These are phyloP conservation scores for Poecilia wingei DNA, from an alignment of 2,797 vertebrate species.

Conservation along the genomic window DNA sequence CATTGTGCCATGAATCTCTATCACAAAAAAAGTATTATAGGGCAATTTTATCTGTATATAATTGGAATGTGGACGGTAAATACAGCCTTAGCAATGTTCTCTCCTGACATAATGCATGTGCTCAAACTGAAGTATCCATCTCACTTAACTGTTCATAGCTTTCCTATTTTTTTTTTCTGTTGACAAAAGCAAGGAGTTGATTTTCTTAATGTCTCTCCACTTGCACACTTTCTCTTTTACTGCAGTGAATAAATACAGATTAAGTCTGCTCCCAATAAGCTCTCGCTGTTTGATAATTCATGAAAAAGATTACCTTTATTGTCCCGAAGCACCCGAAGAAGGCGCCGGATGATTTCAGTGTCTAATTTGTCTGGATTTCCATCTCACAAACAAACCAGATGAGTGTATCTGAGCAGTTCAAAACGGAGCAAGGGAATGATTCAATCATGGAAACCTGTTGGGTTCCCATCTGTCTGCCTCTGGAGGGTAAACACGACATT, in stretches of 20 bases:
- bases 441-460: slow-evolving; percentile 61
- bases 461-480: slow-evolving; percentile 74
- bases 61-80: slow-evolving; percentile 46
- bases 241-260: background rate
- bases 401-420: slow-evolving; percentile 7
- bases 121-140: slow-evolving; percentile 62
- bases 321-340: background rate
- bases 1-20: slow-evolving; percentile 47
- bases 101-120: slow-evolving; percentile 30
- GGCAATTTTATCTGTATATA: slow-evolving; percentile 35
- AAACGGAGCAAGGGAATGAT: slow-evolving; percentile 35
- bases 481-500: slow-evolving; percentile 83
- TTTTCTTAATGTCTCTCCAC: slow-evolving; percentile 41
- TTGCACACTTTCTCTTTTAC: slow-evolving; percentile 5
- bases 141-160: slow-evolving; percentile 65
- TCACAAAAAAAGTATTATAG: slow-evolving; percentile 30
- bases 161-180: slow-evolving; percentile 52
- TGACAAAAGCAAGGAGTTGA: slow-evolving; percentile 38
- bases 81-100: slow-evolving; percentile 29
- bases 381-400: slow-evolving; percentile 52
- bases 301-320: slow-evolving; percentile 24
- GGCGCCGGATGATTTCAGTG: slow-evolving; percentile 3
- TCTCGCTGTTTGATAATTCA: slow-evolving; percentile 25
- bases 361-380: slow-evolving; percentile 40
- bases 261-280: slow-evolving; percentile 19